Base-by-base conservation (phyloP, 1,140 invertebrate species). In the Listronotus oregonensis region DNA sequence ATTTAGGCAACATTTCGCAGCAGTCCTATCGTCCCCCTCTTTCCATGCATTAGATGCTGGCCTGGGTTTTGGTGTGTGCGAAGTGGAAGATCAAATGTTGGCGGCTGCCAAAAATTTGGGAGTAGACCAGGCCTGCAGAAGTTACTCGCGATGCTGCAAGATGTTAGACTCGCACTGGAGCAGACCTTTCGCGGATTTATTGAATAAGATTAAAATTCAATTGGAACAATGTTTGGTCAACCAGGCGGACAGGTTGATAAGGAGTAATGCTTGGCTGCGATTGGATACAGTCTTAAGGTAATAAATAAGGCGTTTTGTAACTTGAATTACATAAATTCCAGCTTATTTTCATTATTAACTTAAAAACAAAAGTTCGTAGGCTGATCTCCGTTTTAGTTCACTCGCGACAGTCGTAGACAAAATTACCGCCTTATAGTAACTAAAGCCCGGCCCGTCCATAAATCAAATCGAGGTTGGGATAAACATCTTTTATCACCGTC, bases 101-200 rank as follows among this genome's bases (percentile, higher is more conserved):
- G 81, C 84, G 3, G 85, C 88, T 0, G 83, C 88, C 4, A 85
- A 86, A 34, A 79, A 83, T 12, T 73, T 90, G 9, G 83, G 85
- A 0, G 84, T 88, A 0, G 89, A 91, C 69, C 87, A 90, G 75
- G 88, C 89, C 0, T 91, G 89, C 72, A 83, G 84, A 55, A 87
- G 86, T 73, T 89, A 90, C 69, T 80, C 82, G 39, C 78, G 82
- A 5, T 75, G 73, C 43, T 73, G 73, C 58, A 77, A 76, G 61
- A 71, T 75, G 71, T 47, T 77, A 14, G 73, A 77, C 31, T 69
- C 73, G 51, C 46, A 49, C 8, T 77, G 74, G 74, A 71, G 59
- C 18, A 55, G 67, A 31, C 68, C 68, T 11, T 74, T 74, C 67
- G 68, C 70, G 32, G 72, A 76, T 62, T 63, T 77, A 40, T 61